These are phyloP conservation scores for Acrobasis suavella DNA, from an alignment of 2,888 invertebrate species.

Conservation along the genomic window DNA sequence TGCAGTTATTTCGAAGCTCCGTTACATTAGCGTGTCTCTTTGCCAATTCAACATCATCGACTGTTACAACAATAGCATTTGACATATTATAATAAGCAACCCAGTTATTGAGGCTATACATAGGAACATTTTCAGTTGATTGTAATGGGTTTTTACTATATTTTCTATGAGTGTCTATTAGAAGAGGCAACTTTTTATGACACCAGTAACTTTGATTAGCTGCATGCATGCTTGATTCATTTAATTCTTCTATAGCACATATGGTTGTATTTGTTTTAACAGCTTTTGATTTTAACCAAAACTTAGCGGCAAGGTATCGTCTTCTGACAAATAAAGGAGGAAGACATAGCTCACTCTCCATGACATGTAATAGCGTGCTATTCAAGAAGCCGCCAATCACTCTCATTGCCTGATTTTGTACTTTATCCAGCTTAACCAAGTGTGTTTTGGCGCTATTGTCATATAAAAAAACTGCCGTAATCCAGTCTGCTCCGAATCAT, in stretches of 20 bases:
- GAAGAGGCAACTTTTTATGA: conserved; percentile 6
- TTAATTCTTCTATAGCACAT: not conserved
- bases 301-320: conserved; percentile 28
- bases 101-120: not conserved
- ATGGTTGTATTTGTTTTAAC: not conserved
- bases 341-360: conserved; percentile 33
- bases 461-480: conserved; percentile 33
- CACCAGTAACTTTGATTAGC: not conserved
- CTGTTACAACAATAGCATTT: not conserved
- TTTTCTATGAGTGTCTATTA: not conserved
- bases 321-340: conserved; percentile 30
- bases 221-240: not conserved
- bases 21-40: not conserved
- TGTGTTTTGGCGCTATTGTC: conserved; percentile 28
- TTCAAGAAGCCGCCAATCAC: conserved; percentile 34
- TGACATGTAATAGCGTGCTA: conserved; percentile 32
- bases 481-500: conserved; percentile 37
- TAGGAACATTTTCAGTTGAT: not conserved
- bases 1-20: not conserved
- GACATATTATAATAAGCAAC: not conserved
- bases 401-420: conserved; percentile 35
- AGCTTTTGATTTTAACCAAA: conserved; percentile 11
- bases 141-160: not conserved
- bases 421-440: conserved; percentile 30
- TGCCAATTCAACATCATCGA: not conserved